Base-by-base conservation (phyloP, 2,888 invertebrate species). In the Miltochrista miniata region DNA sequence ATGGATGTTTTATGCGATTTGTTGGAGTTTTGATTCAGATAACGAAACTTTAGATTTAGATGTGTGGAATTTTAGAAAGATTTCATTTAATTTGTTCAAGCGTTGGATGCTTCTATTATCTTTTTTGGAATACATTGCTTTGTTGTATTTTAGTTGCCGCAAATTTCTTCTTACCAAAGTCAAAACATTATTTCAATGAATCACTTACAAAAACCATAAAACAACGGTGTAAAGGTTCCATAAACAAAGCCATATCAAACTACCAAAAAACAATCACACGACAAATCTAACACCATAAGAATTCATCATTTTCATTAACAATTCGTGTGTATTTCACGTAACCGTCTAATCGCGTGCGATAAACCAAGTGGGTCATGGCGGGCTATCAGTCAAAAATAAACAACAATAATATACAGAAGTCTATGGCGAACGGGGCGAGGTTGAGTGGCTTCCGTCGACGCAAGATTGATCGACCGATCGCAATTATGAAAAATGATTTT, bases 401-500 rank as follows among this genome's bases (percentile, higher is more conserved):
- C 79, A 83, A 83, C 83, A 85, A 82, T 83, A 81, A 79, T 74
- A 82, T 56, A 65, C 67, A 66, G 64, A 79, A 83, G 79, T 74
- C 73, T 73, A 74, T 69, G 72, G 69, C 61, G 72, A 71, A 63
- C 69, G 58, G 73, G 81, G 78, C 77, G 79, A 76, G 84, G 81
- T 81, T 70, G 87, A 88, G 87, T 86, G 83, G 79, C 84, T 90
- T 88, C 89, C 87, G 87, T 75, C 79, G 79, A 79, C 77, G 64
- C 57, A 84, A 83, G 89, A 90, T 90, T 87, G 90, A 90, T 90
- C 76, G 87, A 71, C 64, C 68, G 70, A 70, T 79, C 79, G 79
- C 83, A 83, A 89, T 89, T 88, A 87, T 89, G 87, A 89, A 87
- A 87, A 87, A 88, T 88, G 83, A 85, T 86, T 87, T 82, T 71